Percentiles rank a stretch among this genome's conserved stretches.
phyloP scores from a whole-genome alignment of 1,140 invertebrate genomes.

The Zaprionus tsacasi region DNA sequence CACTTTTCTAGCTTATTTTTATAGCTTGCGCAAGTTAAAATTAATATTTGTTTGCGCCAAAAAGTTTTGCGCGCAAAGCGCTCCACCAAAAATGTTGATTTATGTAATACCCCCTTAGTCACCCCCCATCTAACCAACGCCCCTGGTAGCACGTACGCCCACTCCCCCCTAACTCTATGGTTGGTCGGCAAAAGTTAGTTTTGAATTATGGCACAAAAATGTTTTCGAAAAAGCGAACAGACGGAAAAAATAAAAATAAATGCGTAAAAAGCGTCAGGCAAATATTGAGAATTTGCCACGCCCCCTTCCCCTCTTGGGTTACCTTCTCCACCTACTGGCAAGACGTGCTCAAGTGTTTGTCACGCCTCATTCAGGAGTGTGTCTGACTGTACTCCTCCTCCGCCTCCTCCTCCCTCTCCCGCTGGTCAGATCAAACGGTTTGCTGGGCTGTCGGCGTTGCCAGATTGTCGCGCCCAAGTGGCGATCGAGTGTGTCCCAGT shows the following conservation, averaged over 20 bases:
- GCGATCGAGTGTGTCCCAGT: constrained; percentile 12
- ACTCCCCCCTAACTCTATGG: background rate
- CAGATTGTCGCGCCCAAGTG: constrained; percentile 37
- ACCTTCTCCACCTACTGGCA: background rate
- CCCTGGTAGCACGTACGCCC: background rate
- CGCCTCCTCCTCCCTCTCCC: too few species aligned
- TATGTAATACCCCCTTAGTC: constrained; percentile 56
- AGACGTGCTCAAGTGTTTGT: constrained; percentile 48
- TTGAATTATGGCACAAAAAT: constrained; percentile 73
- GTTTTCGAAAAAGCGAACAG: constrained; percentile 14
- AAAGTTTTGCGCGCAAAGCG: constrained; percentile 53
- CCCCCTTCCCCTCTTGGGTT: too few species aligned
- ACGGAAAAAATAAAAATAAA: constrained; percentile 14
- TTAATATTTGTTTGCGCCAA: constrained; percentile 79
- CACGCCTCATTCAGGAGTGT: constrained; percentile 30
- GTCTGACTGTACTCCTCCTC: too few species aligned
- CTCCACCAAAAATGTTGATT: constrained; percentile 73
- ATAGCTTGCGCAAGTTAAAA: constrained; percentile 71
- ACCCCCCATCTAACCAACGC: background rate
- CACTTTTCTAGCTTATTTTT: constrained; percentile 42
- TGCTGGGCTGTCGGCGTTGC: constrained; percentile 30
- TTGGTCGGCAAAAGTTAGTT: constrained; percentile 64
- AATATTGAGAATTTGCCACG: constrained; percentile 7
- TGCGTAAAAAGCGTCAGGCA: constrained; percentile 44
- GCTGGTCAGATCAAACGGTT: constrained; percentile 50